Evolutionary conservation across 2,888 invertebrate species (phyloP).

Genomic region (Amiota mariae): DNA sequence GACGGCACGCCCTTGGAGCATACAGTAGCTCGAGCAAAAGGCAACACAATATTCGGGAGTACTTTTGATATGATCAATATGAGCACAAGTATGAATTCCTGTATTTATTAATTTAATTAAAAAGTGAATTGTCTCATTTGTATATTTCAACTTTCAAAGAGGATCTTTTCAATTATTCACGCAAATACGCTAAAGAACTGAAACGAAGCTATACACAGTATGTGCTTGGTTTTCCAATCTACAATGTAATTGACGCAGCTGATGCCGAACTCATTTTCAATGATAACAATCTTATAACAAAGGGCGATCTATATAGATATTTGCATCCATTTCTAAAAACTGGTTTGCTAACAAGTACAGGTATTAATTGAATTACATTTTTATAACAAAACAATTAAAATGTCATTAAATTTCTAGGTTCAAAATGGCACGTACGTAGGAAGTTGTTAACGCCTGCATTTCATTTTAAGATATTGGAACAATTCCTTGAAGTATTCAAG

Average conservation of each 20-base stretch:
- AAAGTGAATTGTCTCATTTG: background rate
- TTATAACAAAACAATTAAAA: slow-evolving; percentile 13
- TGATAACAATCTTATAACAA: slow-evolving; percentile 53
- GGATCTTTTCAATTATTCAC: slow-evolving; percentile 49
- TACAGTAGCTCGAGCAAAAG: slow-evolving; percentile 45
- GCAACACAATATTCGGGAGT: slow-evolving; percentile 58
- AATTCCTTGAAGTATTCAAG: slow-evolving; percentile 74
- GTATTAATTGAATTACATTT: slow-evolving; percentile 33
- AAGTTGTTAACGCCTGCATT: slow-evolving; percentile 86
- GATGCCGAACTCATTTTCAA: slow-evolving; percentile 56
- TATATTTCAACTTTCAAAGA: slow-evolving; percentile 39
- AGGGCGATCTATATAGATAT: slow-evolving; percentile 54
- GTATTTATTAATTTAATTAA: too few relatives aligned
- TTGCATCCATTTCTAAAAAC: slow-evolving; percentile 55
- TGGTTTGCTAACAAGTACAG: slow-evolving; percentile 55
- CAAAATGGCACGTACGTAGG: slow-evolving; percentile 80
- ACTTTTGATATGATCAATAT: slow-evolving; percentile 56
- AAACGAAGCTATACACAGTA: slow-evolving; percentile 55
- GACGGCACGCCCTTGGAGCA: slow-evolving; percentile 53
- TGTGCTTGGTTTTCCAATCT: slow-evolving; percentile 46
- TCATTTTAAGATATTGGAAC: slow-evolving; percentile 84
- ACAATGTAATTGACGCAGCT: slow-evolving; percentile 56
- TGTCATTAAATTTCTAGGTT: slow-evolving; percentile 46
- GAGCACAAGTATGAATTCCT: slow-evolving; percentile 48
- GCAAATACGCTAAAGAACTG: slow-evolving; percentile 46